Evolutionary conservation across 2,797 vertebrate genomes (phyloP).

Genomic region (Gymnoscopelus microlampas): DNA sequence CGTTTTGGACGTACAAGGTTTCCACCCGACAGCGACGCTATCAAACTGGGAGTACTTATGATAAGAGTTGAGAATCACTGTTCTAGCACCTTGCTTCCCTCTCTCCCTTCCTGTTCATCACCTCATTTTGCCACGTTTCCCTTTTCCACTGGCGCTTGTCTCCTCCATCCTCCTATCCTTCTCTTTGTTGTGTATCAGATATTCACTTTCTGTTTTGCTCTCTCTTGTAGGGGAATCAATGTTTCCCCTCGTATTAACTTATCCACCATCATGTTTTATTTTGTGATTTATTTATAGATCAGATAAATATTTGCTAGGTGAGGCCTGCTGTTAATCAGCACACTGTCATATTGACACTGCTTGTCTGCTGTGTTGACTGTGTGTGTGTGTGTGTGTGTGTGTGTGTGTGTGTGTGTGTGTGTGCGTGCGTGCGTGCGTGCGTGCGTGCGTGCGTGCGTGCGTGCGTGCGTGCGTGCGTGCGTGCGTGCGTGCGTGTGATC

Average conservation of each 20-base stretch:
- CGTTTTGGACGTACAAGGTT: no score
- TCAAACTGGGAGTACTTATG: no score
- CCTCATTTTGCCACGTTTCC: no score
- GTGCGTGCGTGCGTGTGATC: no score
- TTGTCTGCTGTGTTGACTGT: slow-evolving; percentile 35
- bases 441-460: slow-evolving; percentile 14
- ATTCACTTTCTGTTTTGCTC: slow-evolving; percentile 38
- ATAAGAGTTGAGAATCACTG: no score
- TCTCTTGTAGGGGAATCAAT: slow-evolving; percentile 32
- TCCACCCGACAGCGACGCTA: no score
- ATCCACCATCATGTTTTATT: slow-evolving; percentile 66
- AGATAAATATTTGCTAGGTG: slow-evolving; percentile 64
- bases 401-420: slow-evolving; percentile 7
- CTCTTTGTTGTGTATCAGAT: slow-evolving; percentile 6
- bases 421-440: slow-evolving; percentile 13
- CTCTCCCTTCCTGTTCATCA: no score
- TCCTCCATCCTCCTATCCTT: no score
- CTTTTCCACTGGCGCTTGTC: no score
- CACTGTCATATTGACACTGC: slow-evolving; percentile 54
- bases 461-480: neutral
- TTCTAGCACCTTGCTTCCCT: no score
- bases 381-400: neutral
- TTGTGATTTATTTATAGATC: slow-evolving; percentile 55
- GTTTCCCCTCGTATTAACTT: slow-evolving; percentile 44
- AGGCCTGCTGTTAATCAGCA: slow-evolving; percentile 49